phyloP scores from a whole-genome alignment of 2,888 invertebrate species.

The Drosophila nigricruria region DNA sequence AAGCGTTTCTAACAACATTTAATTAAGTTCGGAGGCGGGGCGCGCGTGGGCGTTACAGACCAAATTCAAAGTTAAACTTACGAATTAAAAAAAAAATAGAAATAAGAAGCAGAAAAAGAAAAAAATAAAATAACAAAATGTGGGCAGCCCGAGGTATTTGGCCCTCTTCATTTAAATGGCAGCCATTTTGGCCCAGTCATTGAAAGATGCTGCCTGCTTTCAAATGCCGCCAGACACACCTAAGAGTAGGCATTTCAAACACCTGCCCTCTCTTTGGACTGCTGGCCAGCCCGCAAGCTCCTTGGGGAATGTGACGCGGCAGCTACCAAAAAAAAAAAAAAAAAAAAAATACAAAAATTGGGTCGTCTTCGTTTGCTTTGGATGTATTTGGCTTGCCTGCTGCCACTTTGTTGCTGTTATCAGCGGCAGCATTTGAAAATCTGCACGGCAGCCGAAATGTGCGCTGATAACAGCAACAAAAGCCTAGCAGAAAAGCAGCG shows the following conservation, averaged over 20 bases:
- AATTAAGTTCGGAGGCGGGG: slow-evolving; percentile 65
- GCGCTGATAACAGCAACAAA: slow-evolving; percentile 61
- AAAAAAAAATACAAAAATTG: slow-evolving; percentile 44
- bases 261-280: slow-evolving; percentile 21
- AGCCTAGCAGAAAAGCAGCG: slow-evolving; percentile 37
- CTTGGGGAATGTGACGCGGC: slow-evolving; percentile 33
- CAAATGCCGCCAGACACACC: slow-evolving; percentile 27
- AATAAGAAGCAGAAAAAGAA: not conserved
- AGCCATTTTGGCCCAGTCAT: slow-evolving; percentile 51
- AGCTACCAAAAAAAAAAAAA: slow-evolving; percentile 1
- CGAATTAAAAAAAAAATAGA: slow-evolving; percentile 61
- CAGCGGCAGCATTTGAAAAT: slow-evolving; percentile 56
- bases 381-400: slow-evolving; percentile 64
- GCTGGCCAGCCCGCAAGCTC: slow-evolving; percentile 1
- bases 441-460: slow-evolving; percentile 46
- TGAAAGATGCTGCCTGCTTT: slow-evolving; percentile 47
- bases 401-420: slow-evolving; percentile 70
- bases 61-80: slow-evolving; percentile 73
- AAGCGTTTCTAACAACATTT: slow-evolving; percentile 76
- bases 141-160: slow-evolving; percentile 41
- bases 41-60: slow-evolving; percentile 45
- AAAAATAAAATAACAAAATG: slow-evolving; percentile 13
- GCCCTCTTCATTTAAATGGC: slow-evolving; percentile 67
- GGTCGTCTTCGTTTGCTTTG: slow-evolving; percentile 66
- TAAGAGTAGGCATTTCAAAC: slow-evolving; percentile 27